Evolutionary conservation across 2,113 vertebrate species (phyloP).

Genomic region (Nanorana parkeri): DNA sequence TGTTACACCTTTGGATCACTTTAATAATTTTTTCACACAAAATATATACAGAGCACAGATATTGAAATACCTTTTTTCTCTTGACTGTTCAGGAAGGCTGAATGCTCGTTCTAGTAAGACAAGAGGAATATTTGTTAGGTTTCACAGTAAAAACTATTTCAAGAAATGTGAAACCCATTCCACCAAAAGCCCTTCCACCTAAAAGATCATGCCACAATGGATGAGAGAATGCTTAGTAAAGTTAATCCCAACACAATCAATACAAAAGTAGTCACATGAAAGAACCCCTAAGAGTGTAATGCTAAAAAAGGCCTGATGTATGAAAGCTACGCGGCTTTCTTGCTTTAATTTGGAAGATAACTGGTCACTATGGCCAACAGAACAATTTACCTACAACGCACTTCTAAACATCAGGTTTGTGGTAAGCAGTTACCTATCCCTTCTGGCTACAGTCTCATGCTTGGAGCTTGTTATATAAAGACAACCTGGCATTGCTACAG

Average conservation of each 20-base stretch:
- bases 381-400: no score
- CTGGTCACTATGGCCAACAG: no score
- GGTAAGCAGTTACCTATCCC: no score
- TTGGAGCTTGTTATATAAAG: no score
- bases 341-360: no score
- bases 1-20: no score
- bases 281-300: not conserved
- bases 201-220: not conserved
- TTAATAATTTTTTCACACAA: no score
- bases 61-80: slow-evolving; percentile 84
- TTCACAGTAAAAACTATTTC: not conserved
- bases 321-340: no score
- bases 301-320: no score
- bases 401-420: no score
- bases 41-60: not conserved
- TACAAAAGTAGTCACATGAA: not conserved
- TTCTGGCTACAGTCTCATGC: no score
- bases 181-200: not conserved
- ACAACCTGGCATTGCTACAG: no score
- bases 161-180: not conserved
- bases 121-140: slow-evolving; percentile 47
- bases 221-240: not conserved
- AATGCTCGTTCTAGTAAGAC: slow-evolving; percentile 80
- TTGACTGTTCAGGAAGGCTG: slow-evolving; percentile 75
- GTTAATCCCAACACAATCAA: not conserved